Conservation (phyloP, 2,113 vertebrate species). For the Carassius gibelio region DNA sequence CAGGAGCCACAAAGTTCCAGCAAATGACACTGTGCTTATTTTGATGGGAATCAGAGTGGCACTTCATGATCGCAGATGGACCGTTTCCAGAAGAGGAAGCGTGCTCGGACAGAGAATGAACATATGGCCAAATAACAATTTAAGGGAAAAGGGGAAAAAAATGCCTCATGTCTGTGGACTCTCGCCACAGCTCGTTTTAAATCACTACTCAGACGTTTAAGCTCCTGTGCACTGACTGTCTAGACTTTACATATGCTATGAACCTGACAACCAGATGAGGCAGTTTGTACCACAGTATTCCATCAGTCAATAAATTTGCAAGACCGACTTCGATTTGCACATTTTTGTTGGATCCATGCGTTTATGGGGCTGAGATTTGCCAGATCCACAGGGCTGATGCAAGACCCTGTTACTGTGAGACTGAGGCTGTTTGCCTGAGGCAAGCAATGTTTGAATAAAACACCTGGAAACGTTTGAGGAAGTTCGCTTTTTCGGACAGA, state of each 20-base stretch:
- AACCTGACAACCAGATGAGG: conserved; percentile 13
- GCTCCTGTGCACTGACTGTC: neutral
- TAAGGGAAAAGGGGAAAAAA: conserved; percentile 47
- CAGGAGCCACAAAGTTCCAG: neutral
- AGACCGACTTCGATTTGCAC: neutral
- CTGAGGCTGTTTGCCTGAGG: conserved; percentile 6
- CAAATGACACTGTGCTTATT: conserved; percentile 24
- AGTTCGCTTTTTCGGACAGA: neutral
- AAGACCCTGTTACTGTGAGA: neutral
- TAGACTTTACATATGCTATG: conserved; percentile 2
- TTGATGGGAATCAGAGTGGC: conserved; percentile 34
- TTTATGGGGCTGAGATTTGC: conserved; percentile 25
- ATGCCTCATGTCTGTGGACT: neutral
- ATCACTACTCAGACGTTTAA: conserved; percentile 14
- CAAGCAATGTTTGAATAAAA: neutral
- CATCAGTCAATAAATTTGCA: neutral
- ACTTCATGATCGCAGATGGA: conserved; percentile 44
- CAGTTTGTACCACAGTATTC: neutral
- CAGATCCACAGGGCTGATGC: conserved; percentile 26
- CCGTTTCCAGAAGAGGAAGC: conserved; percentile 18
- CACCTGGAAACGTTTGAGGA: neutral
- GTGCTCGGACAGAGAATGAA: conserved; percentile 23
- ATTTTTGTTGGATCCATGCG: neutral
- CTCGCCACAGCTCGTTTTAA: conserved; percentile 12
- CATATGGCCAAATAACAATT: conserved; percentile 30